Base-by-base conservation (phyloP, 1,140 invertebrate species). In the Drosophila mojavensis region DNA sequence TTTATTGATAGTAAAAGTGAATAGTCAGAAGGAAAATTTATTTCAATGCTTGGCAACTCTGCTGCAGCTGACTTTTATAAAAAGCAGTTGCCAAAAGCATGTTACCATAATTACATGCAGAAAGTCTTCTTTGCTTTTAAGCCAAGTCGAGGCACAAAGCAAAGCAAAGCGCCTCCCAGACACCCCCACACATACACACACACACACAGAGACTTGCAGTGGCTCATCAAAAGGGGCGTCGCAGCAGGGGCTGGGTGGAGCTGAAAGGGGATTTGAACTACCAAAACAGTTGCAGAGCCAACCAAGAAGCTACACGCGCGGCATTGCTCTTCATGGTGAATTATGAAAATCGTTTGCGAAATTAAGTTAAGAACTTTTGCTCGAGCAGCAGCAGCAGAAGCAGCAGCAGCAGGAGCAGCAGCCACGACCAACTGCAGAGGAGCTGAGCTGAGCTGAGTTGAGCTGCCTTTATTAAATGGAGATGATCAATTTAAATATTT, bases 401-500 rank as follows among this genome's bases (percentile, higher is more conserved):
- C 68, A 56, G 54, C 51, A 43, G 24, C 7, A 28, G 15, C 2
- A 48, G 26, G 53, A 50, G 55, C 53, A 74, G 54, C 63, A 45
- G 75, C 41, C 68, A 50, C 67, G 48, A 56, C 55, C 68, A 56
- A 59, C 51, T 48, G 24, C 7, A 28, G 15, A 48, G 26, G 56
- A 50, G 55, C 53, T 77, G 70, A 51, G 55, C 53, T 77, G 70
- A 51, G 36, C 36, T 39, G 56, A 50, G 55, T 51, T 77, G 70
- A 51, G 70, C 58, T 72, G 47, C 65, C 65, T 91, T 91, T 91
- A 91, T 91, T 91, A 91, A 91, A 91, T 91, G 90, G 79, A 91
- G 90, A 91, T 91, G 90, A 91, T 91, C 90, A 91, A 91, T 91
- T 91, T 91, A 91, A 91, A 91, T 91, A 91, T 91, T 91, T 86